Conservation (phyloP, 2,797 vertebrate species). For the Chanos chanos region DNA sequence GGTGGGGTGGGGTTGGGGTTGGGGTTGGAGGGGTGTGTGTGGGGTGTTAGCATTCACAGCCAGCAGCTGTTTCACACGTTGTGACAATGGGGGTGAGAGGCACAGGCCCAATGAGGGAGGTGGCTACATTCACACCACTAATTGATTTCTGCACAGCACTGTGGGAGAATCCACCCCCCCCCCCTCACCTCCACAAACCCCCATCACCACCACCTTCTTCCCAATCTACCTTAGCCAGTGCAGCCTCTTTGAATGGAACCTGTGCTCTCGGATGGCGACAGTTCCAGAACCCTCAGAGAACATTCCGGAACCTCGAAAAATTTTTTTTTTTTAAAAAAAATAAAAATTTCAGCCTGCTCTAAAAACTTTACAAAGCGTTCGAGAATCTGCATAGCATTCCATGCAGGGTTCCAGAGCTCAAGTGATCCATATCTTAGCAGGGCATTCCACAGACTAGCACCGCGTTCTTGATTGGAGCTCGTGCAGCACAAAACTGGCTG, state of each 20-base stretch:
- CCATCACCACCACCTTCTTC: background rate
- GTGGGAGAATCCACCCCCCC: constrained; percentile 66
- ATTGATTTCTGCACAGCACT: constrained; percentile 80
- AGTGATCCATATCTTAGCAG: background rate
- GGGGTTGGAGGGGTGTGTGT: constrained; percentile 48
- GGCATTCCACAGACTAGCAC: constrained; percentile 8
- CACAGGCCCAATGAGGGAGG: constrained; percentile 55
- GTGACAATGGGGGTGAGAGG: constrained; percentile 72
- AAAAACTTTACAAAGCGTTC: no score
- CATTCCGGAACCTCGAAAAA: constrained; percentile 32
- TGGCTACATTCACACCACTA: constrained; percentile 70
- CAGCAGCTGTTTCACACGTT: constrained; percentile 87
- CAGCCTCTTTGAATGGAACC: background rate
- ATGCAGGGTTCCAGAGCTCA: no score
- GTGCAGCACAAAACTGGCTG: background rate
- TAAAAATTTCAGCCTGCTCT: no score
- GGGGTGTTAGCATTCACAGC: constrained; percentile 80
- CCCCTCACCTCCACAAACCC: background rate
- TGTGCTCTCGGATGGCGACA: constrained; percentile 1
- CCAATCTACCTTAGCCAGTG: constrained; percentile 17
- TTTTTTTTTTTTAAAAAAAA: no score
- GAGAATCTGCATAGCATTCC: no score
- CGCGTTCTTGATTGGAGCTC: background rate
- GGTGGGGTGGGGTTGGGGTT: constrained; percentile 61
- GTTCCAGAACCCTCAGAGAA: background rate